These are phyloP conservation scores for Motacilla alba DNA, from an alignment of 2,113 vertebrate species.

Conservation along the genomic window DNA sequence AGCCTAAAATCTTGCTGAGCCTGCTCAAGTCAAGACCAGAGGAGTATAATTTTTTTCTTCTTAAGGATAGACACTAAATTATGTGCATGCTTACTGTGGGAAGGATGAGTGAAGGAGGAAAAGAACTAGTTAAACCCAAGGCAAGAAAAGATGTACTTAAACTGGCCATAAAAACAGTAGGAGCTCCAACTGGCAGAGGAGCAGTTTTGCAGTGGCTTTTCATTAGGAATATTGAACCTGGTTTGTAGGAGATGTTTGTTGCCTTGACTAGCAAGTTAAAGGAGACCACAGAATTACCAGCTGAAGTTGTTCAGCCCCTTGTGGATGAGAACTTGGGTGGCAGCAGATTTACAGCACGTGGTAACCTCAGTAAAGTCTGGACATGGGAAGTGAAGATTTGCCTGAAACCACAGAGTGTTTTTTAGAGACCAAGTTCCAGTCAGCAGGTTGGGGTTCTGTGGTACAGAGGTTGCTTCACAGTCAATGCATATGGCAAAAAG, in stretches of 20 bases:
- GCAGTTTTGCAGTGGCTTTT: neutral
- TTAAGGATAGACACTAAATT: neutral
- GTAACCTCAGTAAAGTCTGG: neutral
- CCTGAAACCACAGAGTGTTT: neutral
- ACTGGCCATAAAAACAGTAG: neutral
- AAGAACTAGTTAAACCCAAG: neutral
- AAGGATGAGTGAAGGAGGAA: neutral
- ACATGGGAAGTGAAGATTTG: neutral
- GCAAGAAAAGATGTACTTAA: neutral
- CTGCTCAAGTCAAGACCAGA: neutral
- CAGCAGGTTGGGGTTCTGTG: neutral
- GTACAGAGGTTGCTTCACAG: neutral
- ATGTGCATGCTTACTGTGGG: neutral
- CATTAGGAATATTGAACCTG: neutral
- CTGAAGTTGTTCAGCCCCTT: neutral
- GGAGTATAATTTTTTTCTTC: neutral
- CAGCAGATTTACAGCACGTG: neutral
- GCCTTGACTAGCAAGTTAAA: neutral
- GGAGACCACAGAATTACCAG: neutral
- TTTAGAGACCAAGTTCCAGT: neutral
- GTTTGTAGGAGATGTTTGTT: neutral
- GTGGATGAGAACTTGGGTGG: neutral
- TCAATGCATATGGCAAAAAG: neutral
- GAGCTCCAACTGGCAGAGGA: neutral
- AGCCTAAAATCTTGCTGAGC: neutral